A percentile compares a stretch with the other conserved stretches of the same genome.
Conservation (phyloP, 2,797 vertebrate species). For the Acropternis orthonyx region DNA sequence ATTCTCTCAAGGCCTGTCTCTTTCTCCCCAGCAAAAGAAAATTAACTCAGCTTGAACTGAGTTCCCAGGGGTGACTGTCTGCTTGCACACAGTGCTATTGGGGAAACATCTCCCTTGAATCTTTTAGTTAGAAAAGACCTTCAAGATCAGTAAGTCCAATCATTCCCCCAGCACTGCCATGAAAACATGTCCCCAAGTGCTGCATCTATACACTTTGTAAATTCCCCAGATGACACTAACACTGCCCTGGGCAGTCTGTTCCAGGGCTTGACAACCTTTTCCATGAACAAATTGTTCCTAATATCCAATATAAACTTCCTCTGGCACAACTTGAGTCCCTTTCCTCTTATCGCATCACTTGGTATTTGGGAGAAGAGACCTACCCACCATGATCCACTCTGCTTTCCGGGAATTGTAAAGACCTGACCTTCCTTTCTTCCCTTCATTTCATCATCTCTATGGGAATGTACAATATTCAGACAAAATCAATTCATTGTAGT, state of each 20-base stretch:
- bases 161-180: not conserved
- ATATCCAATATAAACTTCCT: not conserved
- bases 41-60: not conserved
- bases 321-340: not conserved
- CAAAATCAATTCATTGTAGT: not conserved
- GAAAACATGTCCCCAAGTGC: not conserved
- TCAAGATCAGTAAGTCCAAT: too few species aligned
- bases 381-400: not conserved
- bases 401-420: not conserved
- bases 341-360: not conserved
- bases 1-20: not conserved
- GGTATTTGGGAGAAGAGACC: not conserved
- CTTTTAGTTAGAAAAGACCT: not conserved
- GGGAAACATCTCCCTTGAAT: not conserved
- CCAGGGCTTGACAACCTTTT: not conserved
- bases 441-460: not conserved
- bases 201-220: not conserved
- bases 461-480: not conserved
- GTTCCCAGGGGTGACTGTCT: not conserved
- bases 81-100: too few species aligned
- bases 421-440: not conserved
- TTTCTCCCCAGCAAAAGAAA: not conserved
- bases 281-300: not conserved
- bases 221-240: not conserved
- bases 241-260: not conserved